Percentiles rank a stretch among this genome's conserved stretches.
Evolutionary conservation across 1,140 invertebrate genomes (phyloP).

Genomic region (Aleiodes sp.): DNA sequence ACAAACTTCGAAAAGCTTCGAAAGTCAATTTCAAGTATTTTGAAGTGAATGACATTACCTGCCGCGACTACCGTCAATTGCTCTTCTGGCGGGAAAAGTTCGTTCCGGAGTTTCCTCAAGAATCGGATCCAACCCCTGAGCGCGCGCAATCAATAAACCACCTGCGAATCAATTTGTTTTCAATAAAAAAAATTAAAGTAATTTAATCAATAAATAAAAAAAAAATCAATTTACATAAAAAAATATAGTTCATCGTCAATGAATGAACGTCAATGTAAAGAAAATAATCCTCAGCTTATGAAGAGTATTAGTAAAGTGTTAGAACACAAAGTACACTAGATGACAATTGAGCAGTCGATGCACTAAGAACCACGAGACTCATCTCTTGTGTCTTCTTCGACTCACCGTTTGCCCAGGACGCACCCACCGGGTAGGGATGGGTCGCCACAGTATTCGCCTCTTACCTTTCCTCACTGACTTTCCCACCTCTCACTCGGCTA

Average conservation of each 20-base stretch:
- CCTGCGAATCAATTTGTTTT: neutral
- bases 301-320: constrained; percentile 49
- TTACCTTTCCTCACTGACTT: constrained; percentile 55
- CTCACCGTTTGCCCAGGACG: constrained; percentile 37
- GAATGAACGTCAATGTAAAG: constrained; percentile 52
- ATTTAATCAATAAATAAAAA: too few relatives aligned
- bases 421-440: constrained; percentile 53
- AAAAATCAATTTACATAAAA: neutral
- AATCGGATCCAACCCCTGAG: constrained; percentile 44
- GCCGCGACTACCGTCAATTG: constrained; percentile 53
- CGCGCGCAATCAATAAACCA: constrained; percentile 36
- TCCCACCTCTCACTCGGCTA: constrained; percentile 47
- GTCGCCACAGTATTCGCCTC: constrained; percentile 43
- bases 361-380: constrained; percentile 48
- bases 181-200: neutral
- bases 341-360: constrained; percentile 50
- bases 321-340: constrained; percentile 29
- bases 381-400: constrained; percentile 41
- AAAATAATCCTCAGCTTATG: constrained; percentile 54
- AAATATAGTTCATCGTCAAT: constrained; percentile 7
- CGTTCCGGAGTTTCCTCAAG: constrained; percentile 48
- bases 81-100: constrained; percentile 56
- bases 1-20: neutral
- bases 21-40: too few relatives aligned
- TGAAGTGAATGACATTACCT: constrained; percentile 4